Percentiles rank a stretch among this genome's conserved stretches.
phyloP scores from a whole-genome alignment of 2,797 vertebrate genomes.

The Microchirus variegatus region DNA sequence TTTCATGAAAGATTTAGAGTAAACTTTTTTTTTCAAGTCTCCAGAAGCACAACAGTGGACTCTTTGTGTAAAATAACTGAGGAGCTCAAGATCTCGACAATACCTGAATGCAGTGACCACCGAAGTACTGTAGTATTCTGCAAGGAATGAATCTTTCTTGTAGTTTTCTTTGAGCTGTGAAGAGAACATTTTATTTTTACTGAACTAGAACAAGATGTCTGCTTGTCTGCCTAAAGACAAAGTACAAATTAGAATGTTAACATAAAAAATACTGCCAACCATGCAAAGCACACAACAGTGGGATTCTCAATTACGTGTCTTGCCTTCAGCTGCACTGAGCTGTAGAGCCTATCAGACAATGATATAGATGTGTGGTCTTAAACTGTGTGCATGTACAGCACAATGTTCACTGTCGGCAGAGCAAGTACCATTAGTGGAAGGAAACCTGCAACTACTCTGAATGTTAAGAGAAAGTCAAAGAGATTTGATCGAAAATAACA shows the following conservation, averaged over 20 bases:
- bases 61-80: background rate
- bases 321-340: slow-evolving; percentile 36
- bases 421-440: too few species aligned
- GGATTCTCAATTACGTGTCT: slow-evolving; percentile 37
- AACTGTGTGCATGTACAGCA: slow-evolving; percentile 12
- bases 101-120: slow-evolving; percentile 83
- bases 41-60: background rate
- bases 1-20: slow-evolving; percentile 10
- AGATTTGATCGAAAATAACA: too few species aligned
- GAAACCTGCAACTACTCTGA: too few species aligned
- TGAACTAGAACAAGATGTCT: slow-evolving; percentile 17
- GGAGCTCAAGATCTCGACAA: slow-evolving; percentile 7
- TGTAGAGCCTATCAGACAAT: slow-evolving; percentile 16
- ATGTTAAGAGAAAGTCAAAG: too few species aligned
- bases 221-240: slow-evolving; percentile 38
- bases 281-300: slow-evolving; percentile 25
- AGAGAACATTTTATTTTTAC: slow-evolving; percentile 37
- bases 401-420: too few species aligned
- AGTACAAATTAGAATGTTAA: slow-evolving; percentile 48
- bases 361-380: slow-evolving; percentile 11
- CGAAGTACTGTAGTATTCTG: slow-evolving; percentile 73
- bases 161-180: slow-evolving; percentile 71
- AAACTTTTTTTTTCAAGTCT: background rate
- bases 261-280: slow-evolving; percentile 28
- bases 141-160: slow-evolving; percentile 67